Evolutionary conservation across 2,113 vertebrate genomes (phyloP).

Genomic region (Perca fluviatilis): DNA sequence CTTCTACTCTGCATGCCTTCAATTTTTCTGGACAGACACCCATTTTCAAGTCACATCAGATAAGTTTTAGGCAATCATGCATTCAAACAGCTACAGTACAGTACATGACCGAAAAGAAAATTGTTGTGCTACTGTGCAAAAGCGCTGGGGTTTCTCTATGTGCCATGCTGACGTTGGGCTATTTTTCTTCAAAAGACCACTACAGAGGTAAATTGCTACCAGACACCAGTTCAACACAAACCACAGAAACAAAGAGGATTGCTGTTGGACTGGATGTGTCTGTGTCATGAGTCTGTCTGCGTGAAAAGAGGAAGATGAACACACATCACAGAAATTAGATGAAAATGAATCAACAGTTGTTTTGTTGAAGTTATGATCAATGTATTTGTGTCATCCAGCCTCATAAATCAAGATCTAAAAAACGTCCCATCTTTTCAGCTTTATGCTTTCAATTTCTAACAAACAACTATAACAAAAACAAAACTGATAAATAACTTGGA

Average conservation of each 20-base stretch:
- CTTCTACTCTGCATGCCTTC: conserved; percentile 19
- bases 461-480: background rate
- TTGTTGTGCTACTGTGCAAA: background rate
- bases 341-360: background rate
- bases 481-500: background rate
- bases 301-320: background rate
- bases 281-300: background rate
- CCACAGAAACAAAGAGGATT: background rate
- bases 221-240: background rate
- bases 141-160: background rate
- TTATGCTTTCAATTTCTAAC: background rate
- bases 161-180: background rate
- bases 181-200: background rate
- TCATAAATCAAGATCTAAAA: background rate
- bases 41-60: conserved; percentile 20
- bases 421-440: background rate
- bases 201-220: background rate
- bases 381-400: background rate
- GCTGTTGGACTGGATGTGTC: background rate
- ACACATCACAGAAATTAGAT: background rate
- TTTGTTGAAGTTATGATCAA: background rate
- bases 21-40: conserved; percentile 3
- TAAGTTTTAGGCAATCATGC: conserved; percentile 11
- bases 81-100: background rate
- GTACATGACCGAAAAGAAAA: background rate